Evolutionary conservation across 2,888 invertebrate genomes (phyloP).

Genomic region (Pristionchus arcanus): DNA sequence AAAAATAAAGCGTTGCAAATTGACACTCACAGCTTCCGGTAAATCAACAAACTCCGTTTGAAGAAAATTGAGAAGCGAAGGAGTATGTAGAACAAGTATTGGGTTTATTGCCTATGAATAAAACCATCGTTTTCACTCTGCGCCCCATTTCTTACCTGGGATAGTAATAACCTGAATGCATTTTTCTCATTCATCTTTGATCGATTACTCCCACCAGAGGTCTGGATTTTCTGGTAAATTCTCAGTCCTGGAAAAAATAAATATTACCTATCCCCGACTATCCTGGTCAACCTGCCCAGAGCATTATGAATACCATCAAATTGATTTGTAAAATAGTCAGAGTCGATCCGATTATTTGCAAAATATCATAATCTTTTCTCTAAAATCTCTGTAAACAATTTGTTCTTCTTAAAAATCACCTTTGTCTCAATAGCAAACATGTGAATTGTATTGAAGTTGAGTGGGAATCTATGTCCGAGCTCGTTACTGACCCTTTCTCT

Average conservation of each 20-base stretch:
- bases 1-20: background rate
- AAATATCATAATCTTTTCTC: background rate
- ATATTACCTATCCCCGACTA: background rate
- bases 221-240: background rate
- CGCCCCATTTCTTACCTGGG: background rate
- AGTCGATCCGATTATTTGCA: background rate
- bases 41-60: background rate
- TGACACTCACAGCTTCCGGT: background rate
- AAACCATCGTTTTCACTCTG: background rate
- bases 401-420: background rate
- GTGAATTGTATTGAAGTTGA: background rate
- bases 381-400: background rate
- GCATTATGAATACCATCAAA: background rate
- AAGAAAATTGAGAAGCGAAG: background rate
- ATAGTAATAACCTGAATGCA: background rate
- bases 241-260: background rate
- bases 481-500: background rate
- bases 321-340: background rate
- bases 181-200: background rate
- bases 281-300: background rate
- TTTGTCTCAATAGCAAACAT: background rate
- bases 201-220: background rate
- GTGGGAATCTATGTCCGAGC: background rate
- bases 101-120: background rate
- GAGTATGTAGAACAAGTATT: background rate